Conservation (phyloP, 2,113 vertebrate species). For the Eubucco bourcierii region DNA sequence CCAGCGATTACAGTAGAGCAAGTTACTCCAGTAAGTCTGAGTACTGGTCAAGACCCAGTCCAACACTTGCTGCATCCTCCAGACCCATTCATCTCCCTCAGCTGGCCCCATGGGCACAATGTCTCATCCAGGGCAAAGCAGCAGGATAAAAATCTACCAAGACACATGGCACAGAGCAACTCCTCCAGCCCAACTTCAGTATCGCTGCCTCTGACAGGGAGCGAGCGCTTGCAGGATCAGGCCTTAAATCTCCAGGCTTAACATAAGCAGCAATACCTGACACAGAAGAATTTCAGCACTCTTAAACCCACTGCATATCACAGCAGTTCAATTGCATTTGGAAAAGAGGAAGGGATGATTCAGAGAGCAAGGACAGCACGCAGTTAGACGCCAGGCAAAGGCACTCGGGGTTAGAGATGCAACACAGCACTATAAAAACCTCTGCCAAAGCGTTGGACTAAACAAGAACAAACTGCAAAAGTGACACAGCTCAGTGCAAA, state of each 20-base stretch:
- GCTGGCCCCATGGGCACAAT: fast-evolving
- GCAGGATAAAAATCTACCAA: background rate
- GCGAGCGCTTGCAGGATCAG: background rate
- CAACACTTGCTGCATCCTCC: background rate
- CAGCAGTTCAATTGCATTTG: background rate
- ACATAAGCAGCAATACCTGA: background rate
- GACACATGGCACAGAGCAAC: background rate
- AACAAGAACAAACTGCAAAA: constrained; percentile 1
- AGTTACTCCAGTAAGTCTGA: background rate
- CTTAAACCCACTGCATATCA: background rate
- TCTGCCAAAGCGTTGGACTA: background rate
- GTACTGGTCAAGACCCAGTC: background rate
- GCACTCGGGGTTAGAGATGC: background rate
- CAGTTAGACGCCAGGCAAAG: background rate
- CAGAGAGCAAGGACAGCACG: background rate
- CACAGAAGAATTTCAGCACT: background rate
- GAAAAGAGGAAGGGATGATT: background rate
- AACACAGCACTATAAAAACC: background rate
- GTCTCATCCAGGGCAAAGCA: background rate
- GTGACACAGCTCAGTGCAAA: background rate
- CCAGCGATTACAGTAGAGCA: background rate
- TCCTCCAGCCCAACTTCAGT: background rate
- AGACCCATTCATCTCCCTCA: background rate
- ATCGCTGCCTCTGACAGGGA: background rate
- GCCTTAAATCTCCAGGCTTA: background rate